A percentile compares a stretch with the other conserved stretches of the same genome.
Conservation (phyloP, 2,797 vertebrate genomes). For the Craterocephalus amniculus region DNA sequence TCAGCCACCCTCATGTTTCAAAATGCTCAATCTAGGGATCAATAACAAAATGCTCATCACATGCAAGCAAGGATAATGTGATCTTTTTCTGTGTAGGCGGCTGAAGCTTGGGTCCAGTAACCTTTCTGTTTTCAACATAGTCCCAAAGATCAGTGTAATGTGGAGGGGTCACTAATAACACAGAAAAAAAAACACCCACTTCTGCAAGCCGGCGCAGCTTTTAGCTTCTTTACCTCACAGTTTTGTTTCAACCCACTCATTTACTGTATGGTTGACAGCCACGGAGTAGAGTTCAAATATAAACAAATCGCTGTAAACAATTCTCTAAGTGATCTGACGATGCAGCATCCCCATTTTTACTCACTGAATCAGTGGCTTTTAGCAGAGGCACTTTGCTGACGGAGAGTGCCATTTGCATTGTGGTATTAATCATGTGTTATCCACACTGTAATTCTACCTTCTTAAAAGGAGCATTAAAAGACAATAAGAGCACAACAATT, state of each 20-base stretch:
- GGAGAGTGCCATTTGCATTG: background rate
- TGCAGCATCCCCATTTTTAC: background rate
- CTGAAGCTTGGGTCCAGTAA: background rate
- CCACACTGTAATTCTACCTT: background rate
- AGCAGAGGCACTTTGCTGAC: background rate
- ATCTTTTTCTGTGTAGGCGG: constrained; percentile 12
- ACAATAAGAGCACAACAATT: background rate
- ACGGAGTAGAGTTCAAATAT: background rate
- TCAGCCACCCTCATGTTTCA: constrained; percentile 10
- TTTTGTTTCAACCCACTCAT: constrained; percentile 15
- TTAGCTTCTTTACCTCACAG: constrained; percentile 10
- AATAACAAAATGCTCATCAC: constrained; percentile 9
- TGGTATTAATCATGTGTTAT: constrained; percentile 8
- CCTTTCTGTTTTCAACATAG: background rate
- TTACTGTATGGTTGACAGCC: background rate
- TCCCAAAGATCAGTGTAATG: constrained; percentile 2
- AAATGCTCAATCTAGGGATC: constrained; percentile 9
- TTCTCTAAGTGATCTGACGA: background rate
- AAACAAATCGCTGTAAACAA: constrained; percentile 18
- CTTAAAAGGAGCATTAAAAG: background rate
- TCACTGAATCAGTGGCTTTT: constrained; percentile 1
- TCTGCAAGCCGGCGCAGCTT: background rate
- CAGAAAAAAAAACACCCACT: constrained; percentile 6
- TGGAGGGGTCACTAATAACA: background rate
- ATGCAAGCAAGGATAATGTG: background rate